phyloP scores from a whole-genome alignment of 2,113 vertebrate species.

The Beaufortia kweichowensis region DNA sequence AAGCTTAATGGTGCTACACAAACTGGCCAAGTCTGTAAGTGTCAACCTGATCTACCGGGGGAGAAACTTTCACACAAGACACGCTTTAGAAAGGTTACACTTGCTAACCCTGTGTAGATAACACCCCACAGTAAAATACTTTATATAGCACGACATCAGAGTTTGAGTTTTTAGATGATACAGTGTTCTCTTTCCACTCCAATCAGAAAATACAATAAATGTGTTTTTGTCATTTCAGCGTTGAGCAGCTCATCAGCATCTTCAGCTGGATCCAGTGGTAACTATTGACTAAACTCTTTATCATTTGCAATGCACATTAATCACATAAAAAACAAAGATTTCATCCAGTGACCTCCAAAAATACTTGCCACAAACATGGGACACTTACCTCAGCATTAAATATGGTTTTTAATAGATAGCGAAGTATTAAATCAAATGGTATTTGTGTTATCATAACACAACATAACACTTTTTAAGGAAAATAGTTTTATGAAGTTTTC shows the following conservation, averaged over 20 bases:
- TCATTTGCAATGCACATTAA: background rate
- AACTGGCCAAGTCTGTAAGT: constrained; percentile 50
- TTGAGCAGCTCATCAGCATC: constrained; percentile 45
- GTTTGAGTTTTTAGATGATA: background rate
- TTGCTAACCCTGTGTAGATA: background rate
- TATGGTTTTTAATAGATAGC: too few species aligned
- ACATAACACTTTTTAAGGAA: too few species aligned
- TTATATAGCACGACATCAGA: background rate
- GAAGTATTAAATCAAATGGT: too few species aligned
- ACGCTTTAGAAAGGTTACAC: constrained; percentile 8
- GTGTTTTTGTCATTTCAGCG: constrained; percentile 41
- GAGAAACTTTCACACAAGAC: constrained; percentile 19
- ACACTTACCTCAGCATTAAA: too few species aligned
- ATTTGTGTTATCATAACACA: too few species aligned
- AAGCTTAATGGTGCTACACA: constrained; percentile 55
- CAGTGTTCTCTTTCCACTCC: background rate
- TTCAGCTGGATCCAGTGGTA: constrained; percentile 46
- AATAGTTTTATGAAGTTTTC: too few species aligned
- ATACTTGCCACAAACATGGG: too few species aligned
- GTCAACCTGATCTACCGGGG: constrained; percentile 22
- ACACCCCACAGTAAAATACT: background rate
- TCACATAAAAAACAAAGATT: too few species aligned
- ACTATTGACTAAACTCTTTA: background rate
- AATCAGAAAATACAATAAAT: background rate
- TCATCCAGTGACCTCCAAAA: too few species aligned